A percentile compares a stretch with the other conserved stretches of the same genome.
These are phyloP conservation scores for Tenebrio molitor DNA, from an alignment of 1,140 invertebrate genomes.

Conservation along the genomic window DNA sequence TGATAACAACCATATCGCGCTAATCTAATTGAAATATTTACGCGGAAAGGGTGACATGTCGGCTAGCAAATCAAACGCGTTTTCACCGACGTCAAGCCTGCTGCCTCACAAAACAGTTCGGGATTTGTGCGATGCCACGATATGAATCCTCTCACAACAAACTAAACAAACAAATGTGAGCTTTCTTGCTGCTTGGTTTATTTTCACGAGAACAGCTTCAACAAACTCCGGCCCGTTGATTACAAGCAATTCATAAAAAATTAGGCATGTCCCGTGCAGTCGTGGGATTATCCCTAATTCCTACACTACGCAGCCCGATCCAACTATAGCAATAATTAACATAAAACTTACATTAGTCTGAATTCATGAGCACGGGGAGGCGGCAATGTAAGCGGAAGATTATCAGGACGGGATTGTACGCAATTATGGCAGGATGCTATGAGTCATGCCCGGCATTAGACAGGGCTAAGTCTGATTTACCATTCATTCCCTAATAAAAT, in stretches of 20 bases:
- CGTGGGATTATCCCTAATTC: constrained; percentile 50
- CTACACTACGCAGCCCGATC: constrained; percentile 40
- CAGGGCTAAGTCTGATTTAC: constrained; percentile 49
- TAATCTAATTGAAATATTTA: constrained; percentile 64
- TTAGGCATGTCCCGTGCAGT: constrained; percentile 46
- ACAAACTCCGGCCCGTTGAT: constrained; percentile 15
- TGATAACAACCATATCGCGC: constrained; percentile 58
- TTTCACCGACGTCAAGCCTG: neutral
- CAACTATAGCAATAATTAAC: constrained; percentile 51
- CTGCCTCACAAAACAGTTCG: constrained; percentile 7
- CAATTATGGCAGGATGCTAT: constrained; percentile 52
- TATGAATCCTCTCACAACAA: constrained; percentile 25
- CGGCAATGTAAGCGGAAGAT: constrained; percentile 54
- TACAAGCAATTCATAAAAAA: constrained; percentile 43
- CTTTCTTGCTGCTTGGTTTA: constrained; percentile 23
- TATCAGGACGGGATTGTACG: constrained; percentile 54
- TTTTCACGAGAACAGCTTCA: constrained; percentile 19
- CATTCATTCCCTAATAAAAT: constrained; percentile 39
- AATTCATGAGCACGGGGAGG: constrained; percentile 46
- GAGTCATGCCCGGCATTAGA: constrained; percentile 47
- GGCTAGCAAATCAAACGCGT: constrained; percentile 24
- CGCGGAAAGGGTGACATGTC: constrained; percentile 43
- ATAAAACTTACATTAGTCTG: constrained; percentile 57
- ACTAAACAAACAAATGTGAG: constrained; percentile 23
- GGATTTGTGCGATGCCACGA: constrained; percentile 7